phyloP scores from a whole-genome alignment of 1,140 invertebrate species.

The Ephestia elutella region DNA sequence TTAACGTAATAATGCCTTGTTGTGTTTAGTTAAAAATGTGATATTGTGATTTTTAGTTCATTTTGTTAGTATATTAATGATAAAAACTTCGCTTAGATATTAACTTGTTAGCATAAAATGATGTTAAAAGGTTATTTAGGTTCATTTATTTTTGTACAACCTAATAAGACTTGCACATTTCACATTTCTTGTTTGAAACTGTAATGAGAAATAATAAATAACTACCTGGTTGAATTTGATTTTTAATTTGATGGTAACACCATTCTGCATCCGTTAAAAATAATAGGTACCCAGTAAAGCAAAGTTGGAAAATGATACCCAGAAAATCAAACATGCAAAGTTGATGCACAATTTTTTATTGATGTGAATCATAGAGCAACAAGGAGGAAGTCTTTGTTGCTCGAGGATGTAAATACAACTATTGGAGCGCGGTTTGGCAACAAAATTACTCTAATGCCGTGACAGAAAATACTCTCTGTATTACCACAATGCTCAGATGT shows the following conservation, averaged over 20 bases:
- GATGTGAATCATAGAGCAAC: no score
- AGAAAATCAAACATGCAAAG: no score
- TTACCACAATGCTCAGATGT: no score
- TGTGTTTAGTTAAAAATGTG: slow-evolving; percentile 66
- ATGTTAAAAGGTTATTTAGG: slow-evolving; percentile 56
- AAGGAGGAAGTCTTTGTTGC: no score
- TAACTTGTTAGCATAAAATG: slow-evolving; percentile 54
- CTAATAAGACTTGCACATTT: slow-evolving; percentile 58
- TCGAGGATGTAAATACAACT: no score
- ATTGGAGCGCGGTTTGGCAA: no score
- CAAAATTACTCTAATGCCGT: no score
- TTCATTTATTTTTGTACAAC: slow-evolving; percentile 71
- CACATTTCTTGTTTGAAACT: slow-evolving; percentile 60
- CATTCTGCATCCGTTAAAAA: not conserved
- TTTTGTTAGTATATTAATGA: slow-evolving; percentile 42
- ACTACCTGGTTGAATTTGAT: slow-evolving; percentile 50
- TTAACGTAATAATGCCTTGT: slow-evolving; percentile 29
- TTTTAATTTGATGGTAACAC: slow-evolving; percentile 28
- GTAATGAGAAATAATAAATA: slow-evolving; percentile 55
- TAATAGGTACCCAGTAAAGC: no score
- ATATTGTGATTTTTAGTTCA: slow-evolving; percentile 56
- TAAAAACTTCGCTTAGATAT: slow-evolving; percentile 50
- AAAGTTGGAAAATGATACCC: no score
- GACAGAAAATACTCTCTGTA: no score
- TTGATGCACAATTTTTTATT: no score